phyloP scores from a whole-genome alignment of 23 tunicate genomes.

The Halocynthia roretzi region DNA sequence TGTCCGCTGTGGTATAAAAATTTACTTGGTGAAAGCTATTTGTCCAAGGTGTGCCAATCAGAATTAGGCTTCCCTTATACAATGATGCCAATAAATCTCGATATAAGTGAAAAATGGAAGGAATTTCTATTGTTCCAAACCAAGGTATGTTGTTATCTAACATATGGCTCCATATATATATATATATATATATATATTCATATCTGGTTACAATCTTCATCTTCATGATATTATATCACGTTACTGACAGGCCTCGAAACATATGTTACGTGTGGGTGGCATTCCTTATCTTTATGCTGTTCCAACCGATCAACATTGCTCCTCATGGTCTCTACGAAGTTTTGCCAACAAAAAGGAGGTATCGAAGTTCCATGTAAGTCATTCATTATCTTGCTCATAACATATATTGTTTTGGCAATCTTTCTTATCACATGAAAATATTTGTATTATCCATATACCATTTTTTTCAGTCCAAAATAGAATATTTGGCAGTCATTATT shows the following conservation, averaged over 20 bases:
- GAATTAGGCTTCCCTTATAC: constrained; percentile 72
- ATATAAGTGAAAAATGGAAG: not conserved
- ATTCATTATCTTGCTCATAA: too few species aligned
- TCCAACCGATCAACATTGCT: constrained; percentile 41
- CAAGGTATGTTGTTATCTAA: constrained; percentile 10
- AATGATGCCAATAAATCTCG: constrained; percentile 7
- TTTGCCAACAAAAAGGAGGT: constrained; percentile 32
- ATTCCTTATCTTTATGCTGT: constrained; percentile 61
- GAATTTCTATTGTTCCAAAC: not conserved
- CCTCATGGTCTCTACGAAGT: constrained; percentile 48
- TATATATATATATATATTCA: not conserved
- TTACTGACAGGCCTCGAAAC: constrained; percentile 10
- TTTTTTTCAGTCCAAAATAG: too few species aligned
- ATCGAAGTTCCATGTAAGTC: constrained; percentile 35
- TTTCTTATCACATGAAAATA: too few species aligned
- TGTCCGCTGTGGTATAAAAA: not conserved
- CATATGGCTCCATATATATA: too few species aligned
- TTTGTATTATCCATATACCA: too few species aligned
- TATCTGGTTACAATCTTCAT: not conserved
- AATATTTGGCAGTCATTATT: too few species aligned
- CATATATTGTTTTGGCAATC: too few species aligned
- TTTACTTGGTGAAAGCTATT: not conserved
- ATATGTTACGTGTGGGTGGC: constrained; percentile 41
- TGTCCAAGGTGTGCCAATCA: constrained; percentile 28
- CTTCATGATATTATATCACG: not conserved